Conservation (phyloP, 2,797 vertebrate genomes). For the Saguinus oedipus region DNA sequence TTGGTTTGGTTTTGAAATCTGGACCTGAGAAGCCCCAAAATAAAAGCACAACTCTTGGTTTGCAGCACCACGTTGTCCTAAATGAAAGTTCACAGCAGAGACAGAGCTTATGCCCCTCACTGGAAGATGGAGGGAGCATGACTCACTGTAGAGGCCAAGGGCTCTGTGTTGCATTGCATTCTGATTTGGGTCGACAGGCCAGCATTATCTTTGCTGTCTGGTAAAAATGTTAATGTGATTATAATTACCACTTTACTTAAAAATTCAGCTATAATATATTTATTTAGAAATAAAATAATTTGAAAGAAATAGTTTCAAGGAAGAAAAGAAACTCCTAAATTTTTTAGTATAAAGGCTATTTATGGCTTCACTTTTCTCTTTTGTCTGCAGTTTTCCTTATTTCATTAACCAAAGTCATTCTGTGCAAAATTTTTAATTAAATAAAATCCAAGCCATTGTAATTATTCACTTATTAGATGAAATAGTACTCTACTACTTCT, state of each 20-base stretch:
- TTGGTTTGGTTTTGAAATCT: conserved; percentile 50
- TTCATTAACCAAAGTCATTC: not conserved
- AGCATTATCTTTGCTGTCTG: conserved; percentile 39
- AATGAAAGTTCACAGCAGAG: conserved; percentile 43
- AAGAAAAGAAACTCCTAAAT: not conserved
- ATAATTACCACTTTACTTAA: conserved; percentile 44
- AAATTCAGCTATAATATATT: conserved; percentile 47
- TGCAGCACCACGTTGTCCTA: not conserved
- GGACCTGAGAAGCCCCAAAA: not conserved
- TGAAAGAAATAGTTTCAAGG: conserved; percentile 49
- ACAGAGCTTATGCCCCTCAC: not conserved
- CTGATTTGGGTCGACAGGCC: not conserved
- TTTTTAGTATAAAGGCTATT: not conserved
- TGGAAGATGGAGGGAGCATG: not conserved
- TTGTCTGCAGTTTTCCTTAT: not conserved
- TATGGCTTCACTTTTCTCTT: not conserved
- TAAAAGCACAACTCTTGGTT: conserved; percentile 1
- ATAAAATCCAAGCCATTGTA: not conserved
- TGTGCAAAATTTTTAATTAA: not conserved
- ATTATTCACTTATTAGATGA: not conserved
- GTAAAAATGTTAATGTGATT: conserved; percentile 45
- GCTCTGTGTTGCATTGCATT: not conserved
- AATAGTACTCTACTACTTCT: not conserved
- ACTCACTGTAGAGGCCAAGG: not conserved
- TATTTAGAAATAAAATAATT: conserved; percentile 62